phyloP scores from a whole-genome alignment of 2,888 invertebrate species.

The Myopa testacea region DNA sequence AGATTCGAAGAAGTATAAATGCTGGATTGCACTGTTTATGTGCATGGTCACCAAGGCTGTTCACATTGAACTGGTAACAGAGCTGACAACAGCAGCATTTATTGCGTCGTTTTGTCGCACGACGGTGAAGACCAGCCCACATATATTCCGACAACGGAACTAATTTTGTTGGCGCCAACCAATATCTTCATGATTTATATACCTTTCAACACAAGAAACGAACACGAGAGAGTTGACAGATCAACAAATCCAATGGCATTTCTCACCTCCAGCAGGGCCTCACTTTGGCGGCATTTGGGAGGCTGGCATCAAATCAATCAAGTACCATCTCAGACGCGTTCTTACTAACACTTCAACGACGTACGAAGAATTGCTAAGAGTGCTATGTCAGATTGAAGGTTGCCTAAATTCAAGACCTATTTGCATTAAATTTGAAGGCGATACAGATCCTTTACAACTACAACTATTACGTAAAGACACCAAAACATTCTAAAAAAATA shows the following conservation, averaged over 20 bases:
- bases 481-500: too few relatives aligned
- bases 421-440: too few relatives aligned
- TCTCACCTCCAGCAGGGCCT: conserved; percentile 26
- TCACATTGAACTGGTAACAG: conserved; percentile 20
- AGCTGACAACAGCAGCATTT: conserved; percentile 17
- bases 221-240: conserved; percentile 3
- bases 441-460: too few relatives aligned
- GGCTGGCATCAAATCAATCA: conserved; percentile 14
- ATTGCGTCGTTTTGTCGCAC: conserved; percentile 38
- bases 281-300: conserved; percentile 36
- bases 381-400: too few relatives aligned
- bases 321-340: conserved; percentile 3
- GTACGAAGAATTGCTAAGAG: too few relatives aligned
- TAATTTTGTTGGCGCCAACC: conserved; percentile 20
- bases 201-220: neutral
- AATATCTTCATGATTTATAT: neutral
- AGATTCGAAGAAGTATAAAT: too few relatives aligned
- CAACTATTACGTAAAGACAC: too few relatives aligned
- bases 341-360: too few relatives aligned
- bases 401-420: too few relatives aligned
- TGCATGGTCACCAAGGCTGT: too few relatives aligned
- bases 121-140: conserved; percentile 42
- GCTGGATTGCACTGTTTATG: too few relatives aligned
- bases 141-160: conserved; percentile 31
- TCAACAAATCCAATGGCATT: conserved; percentile 28